Percentiles rank a stretch among this genome's conserved stretches.
Conservation (phyloP, 2,888 invertebrate genomes). For the Microctonus aethiopoides region DNA sequence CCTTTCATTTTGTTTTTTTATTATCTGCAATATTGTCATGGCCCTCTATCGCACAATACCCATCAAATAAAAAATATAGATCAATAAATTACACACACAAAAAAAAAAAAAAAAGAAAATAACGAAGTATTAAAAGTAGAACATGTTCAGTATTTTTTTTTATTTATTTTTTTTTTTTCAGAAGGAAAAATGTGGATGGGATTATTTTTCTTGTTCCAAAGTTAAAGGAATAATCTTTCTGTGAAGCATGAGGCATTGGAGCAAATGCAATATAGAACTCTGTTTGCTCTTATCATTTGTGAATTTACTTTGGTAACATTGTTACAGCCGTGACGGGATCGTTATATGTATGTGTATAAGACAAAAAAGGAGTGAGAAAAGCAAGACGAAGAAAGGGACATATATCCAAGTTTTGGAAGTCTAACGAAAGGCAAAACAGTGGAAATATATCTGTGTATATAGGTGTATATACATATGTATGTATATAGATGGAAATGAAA, state of each 20-base stretch:
- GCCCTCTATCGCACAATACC: slow-evolving; percentile 37
- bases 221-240: background rate
- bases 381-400: background rate
- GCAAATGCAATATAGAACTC: background rate
- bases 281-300: background rate
- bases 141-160: no score
- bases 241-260: background rate
- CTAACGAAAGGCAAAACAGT: background rate
- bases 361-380: background rate
- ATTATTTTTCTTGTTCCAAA: background rate
- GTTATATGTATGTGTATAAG: background rate
- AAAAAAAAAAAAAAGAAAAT: background rate
- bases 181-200: background rate
- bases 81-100: slow-evolving; percentile 17
- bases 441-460: slow-evolving; percentile 3
- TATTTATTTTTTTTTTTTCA: no score
- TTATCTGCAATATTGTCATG: slow-evolving; percentile 21
- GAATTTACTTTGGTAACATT: slow-evolving; percentile 18
- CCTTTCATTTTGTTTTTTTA: slow-evolving; percentile 3
- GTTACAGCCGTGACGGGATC: slow-evolving; percentile 31
- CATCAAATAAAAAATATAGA: slow-evolving; percentile 38
- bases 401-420: slow-evolving; percentile 1
- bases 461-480: background rate
- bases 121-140: background rate
- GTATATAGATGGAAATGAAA: slow-evolving; percentile 12